Conservation (phyloP, 2,113 vertebrate genomes). For the Riparia riparia region DNA sequence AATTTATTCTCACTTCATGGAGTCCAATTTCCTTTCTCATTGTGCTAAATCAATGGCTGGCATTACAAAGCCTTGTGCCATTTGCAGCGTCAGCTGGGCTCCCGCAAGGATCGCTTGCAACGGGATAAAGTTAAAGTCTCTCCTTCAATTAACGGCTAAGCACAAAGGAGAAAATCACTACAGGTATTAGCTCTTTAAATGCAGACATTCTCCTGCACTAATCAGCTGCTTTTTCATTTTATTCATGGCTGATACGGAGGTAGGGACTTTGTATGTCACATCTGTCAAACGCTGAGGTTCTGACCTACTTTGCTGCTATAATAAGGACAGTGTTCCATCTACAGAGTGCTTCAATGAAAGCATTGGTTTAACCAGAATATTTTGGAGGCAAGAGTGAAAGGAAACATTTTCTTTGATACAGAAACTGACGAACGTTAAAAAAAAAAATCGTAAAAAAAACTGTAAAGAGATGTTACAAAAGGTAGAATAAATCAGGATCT, state of each 20-base stretch:
- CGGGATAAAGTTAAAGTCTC: neutral
- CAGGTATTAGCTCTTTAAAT: conserved; percentile 35
- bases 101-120: neutral
- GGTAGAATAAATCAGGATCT: conserved; percentile 10
- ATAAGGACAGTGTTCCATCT: neutral
- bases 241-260: neutral
- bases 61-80: neutral
- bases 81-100: neutral
- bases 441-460: neutral
- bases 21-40: neutral
- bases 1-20: neutral
- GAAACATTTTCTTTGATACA: neutral
- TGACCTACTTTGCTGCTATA: conserved; percentile 38
- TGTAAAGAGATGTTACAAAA: neutral
- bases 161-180: conserved; percentile 17
- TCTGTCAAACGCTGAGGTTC: conserved; percentile 14
- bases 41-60: neutral
- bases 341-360: neutral
- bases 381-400: neutral
- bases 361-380: neutral
- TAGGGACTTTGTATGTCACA: neutral
- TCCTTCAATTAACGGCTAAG: neutral
- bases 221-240: conserved; percentile 20
- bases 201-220: neutral
- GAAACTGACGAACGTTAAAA: neutral